A percentile compares a stretch with the other conserved stretches of the same genome.
These are phyloP conservation scores for Spea bombifrons DNA, from an alignment of 2,113 vertebrate genomes.

Conservation along the genomic window DNA sequence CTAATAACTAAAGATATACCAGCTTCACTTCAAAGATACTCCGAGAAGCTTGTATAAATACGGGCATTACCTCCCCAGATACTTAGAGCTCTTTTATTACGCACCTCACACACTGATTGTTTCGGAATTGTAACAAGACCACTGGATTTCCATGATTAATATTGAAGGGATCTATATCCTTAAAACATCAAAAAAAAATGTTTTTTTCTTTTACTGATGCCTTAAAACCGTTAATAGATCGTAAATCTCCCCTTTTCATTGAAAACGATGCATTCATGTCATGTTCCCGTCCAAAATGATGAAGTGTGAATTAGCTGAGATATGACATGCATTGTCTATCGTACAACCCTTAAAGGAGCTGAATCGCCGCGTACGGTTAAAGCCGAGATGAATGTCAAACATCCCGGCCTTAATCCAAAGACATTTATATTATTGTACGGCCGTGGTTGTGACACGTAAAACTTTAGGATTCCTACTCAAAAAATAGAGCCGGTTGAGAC, in stretches of 20 bases:
- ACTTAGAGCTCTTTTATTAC: neutral
- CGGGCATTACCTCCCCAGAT: neutral
- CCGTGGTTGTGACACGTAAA: too few relatives aligned
- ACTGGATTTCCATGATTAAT: neutral
- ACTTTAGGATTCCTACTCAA: too few relatives aligned
- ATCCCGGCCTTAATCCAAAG: too few relatives aligned
- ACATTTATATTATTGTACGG: too few relatives aligned
- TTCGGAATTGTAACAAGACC: neutral
- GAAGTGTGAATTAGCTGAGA: neutral
- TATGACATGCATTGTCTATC: neutral
- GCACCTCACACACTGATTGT: neutral
- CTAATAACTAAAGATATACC: conserved; percentile 52
- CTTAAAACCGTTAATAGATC: neutral
- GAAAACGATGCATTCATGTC: neutral
- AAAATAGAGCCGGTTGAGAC: too few relatives aligned
- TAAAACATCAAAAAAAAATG: neutral
- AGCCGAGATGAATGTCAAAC: neutral
- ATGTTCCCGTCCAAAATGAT: neutral
- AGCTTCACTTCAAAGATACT: conserved; percentile 61
- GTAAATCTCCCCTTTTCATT: neutral
- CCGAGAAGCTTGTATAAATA: neutral
- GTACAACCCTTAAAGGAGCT: neutral
- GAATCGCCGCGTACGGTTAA: neutral
- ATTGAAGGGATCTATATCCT: neutral
- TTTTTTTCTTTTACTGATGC: neutral